A percentile compares a stretch with the other conserved stretches of the same genome.
Conservation (phyloP, 2,113 vertebrate genomes). For the Gnathonemus longibarbis region DNA sequence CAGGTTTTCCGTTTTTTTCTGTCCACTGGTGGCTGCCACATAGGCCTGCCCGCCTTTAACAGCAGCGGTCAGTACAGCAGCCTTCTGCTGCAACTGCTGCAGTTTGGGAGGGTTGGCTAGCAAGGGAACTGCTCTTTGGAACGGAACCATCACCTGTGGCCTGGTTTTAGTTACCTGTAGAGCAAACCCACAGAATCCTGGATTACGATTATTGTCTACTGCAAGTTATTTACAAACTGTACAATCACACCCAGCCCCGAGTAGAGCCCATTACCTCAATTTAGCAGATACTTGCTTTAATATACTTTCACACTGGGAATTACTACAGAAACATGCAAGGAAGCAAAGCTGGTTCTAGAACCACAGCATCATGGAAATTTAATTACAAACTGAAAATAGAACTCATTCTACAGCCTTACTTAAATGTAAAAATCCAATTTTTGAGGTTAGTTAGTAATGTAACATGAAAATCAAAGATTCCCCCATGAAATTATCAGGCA, state of each 20-base stretch:
- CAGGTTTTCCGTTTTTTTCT: slow-evolving; percentile 15
- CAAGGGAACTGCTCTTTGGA: slow-evolving; percentile 27
- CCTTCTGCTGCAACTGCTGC: slow-evolving; percentile 43
- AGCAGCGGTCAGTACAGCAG: slow-evolving; percentile 37
- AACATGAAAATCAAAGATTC: background rate
- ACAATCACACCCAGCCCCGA: background rate
- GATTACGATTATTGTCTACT: background rate
- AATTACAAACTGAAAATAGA: background rate
- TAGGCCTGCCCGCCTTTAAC: slow-evolving; percentile 49
- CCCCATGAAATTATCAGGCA: background rate
- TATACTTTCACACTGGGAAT: background rate
- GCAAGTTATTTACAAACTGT: background rate
- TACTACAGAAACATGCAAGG: background rate
- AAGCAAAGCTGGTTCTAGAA: background rate
- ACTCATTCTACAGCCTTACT: background rate
- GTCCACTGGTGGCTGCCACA: slow-evolving; percentile 27
- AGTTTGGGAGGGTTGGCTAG: slow-evolving; percentile 27
- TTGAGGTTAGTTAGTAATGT: background rate
- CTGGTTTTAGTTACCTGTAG: slow-evolving; percentile 42
- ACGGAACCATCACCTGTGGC: slow-evolving; percentile 47
- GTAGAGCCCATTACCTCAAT: background rate
- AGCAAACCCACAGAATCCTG: background rate
- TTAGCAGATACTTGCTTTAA: background rate
- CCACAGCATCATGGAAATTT: background rate
- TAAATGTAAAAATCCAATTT: background rate